These are phyloP conservation scores for Eubucco bourcierii DNA, from an alignment of 2,113 vertebrate genomes.

Conservation along the genomic window DNA sequence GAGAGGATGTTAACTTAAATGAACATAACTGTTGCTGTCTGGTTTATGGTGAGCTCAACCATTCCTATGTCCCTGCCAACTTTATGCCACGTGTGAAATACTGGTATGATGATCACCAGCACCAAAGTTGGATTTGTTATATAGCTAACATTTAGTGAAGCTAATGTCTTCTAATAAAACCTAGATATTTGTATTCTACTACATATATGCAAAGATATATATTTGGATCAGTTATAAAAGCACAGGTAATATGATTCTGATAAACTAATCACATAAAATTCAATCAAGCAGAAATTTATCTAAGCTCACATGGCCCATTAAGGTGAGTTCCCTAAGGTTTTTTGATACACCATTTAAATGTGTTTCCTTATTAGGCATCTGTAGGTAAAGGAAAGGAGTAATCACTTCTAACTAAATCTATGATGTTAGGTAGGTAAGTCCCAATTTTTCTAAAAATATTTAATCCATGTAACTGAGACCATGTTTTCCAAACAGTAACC, in stretches of 20 bases:
- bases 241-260: conserved; percentile 6
- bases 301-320: background rate
- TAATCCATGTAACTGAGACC: background rate
- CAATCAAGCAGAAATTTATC: background rate
- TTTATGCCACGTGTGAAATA: conserved; percentile 35
- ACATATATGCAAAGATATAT: background rate
- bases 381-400: background rate
- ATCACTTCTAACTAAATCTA: background rate
- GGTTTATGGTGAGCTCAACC: conserved; percentile 7
- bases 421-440: background rate
- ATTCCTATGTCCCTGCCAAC: background rate
- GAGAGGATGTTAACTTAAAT: background rate
- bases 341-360: background rate
- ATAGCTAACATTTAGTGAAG: conserved; percentile 44
- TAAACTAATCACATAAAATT: background rate
- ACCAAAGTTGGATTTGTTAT: conserved; percentile 52
- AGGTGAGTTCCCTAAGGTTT: conserved; percentile 7
- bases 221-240: conserved; percentile 23
- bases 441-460: background rate
- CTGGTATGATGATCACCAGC: conserved; percentile 36
- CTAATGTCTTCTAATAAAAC: conserved; percentile 33
- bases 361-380: background rate
- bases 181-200: background rate
- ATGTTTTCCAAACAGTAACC: background rate
- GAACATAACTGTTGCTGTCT: conserved; percentile 43